phyloP scores from a whole-genome alignment of 2,888 invertebrate species.

The Lucinisca nassula region DNA sequence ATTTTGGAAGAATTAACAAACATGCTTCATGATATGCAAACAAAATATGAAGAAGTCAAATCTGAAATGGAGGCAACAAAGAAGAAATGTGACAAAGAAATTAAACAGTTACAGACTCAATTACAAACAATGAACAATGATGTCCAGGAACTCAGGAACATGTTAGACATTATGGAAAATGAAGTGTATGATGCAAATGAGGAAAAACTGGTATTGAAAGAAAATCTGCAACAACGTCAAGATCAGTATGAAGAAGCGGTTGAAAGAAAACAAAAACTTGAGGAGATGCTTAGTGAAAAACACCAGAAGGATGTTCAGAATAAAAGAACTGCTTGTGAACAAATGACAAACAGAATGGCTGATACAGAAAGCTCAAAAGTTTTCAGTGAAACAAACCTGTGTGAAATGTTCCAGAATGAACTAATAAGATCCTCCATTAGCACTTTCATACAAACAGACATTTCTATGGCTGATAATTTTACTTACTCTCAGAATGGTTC shows the following conservation, averaged over 20 bases:
- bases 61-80: slow-evolving; percentile 72
- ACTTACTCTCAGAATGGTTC: not conserved
- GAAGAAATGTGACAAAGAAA: slow-evolving; percentile 72
- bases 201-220: slow-evolving; percentile 66
- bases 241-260: slow-evolving; percentile 49
- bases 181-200: slow-evolving; percentile 64
- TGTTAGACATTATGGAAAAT: slow-evolving; percentile 70
- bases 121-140: slow-evolving; percentile 73
- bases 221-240: slow-evolving; percentile 62
- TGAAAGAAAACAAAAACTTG: slow-evolving; percentile 62
- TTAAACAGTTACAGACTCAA: slow-evolving; percentile 68
- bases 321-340: slow-evolving; percentile 19
- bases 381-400: not conserved
- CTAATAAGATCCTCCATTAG: not conserved
- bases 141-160: slow-evolving; percentile 66
- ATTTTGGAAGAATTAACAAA: slow-evolving; percentile 56
- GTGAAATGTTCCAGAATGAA: not conserved
- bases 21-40: slow-evolving; percentile 69
- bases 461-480: not conserved
- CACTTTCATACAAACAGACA: not conserved
- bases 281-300: slow-evolving; percentile 62
- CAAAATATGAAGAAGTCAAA: slow-evolving; percentile 72
- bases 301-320: slow-evolving; percentile 71
- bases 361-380: not conserved
- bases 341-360: not conserved